Conservation (phyloP, 2,797 vertebrate genomes). For the Sarcoramphus papa region DNA sequence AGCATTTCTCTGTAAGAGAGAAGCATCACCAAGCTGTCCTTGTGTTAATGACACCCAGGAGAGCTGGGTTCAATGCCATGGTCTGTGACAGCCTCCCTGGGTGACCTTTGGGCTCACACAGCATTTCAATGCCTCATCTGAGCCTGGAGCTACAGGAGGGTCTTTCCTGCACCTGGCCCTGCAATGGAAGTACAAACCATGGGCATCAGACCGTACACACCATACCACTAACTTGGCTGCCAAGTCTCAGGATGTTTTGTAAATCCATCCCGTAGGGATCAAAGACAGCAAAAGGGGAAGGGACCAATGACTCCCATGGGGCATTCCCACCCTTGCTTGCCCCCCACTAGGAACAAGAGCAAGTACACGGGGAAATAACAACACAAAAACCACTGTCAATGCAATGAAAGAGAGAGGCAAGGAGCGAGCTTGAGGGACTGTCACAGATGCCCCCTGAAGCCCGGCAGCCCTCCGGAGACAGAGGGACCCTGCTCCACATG, state of each 20-base stretch:
- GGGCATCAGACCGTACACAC: not conserved
- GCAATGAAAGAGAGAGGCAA: not conserved
- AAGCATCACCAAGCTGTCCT: not conserved
- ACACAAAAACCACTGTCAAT: not conserved
- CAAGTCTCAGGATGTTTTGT: not conserved
- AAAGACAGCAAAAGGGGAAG: not conserved
- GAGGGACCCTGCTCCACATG: not conserved
- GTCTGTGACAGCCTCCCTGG: not conserved
- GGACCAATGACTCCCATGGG: not conserved
- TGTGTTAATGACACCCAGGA: not conserved
- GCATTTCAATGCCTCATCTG: not conserved
- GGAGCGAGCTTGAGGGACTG: not conserved
- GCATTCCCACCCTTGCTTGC: not conserved
- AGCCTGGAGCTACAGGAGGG: not conserved
- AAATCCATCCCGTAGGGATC: not conserved
- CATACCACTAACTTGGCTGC: not conserved
- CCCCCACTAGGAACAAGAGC: not conserved
- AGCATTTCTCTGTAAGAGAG: not conserved
- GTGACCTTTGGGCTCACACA: not conserved
- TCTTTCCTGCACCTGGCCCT: not conserved
- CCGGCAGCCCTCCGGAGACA: not conserved
- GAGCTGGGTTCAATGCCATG: not conserved
- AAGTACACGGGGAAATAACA: fast-evolving
- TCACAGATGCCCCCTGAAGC: not conserved
- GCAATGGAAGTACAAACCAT: not conserved